Percentiles rank a stretch among this genome's conserved stretches.
These are phyloP conservation scores for Anagyrus pseudococci DNA, from an alignment of 2,888 invertebrate species.

Conservation along the genomic window DNA sequence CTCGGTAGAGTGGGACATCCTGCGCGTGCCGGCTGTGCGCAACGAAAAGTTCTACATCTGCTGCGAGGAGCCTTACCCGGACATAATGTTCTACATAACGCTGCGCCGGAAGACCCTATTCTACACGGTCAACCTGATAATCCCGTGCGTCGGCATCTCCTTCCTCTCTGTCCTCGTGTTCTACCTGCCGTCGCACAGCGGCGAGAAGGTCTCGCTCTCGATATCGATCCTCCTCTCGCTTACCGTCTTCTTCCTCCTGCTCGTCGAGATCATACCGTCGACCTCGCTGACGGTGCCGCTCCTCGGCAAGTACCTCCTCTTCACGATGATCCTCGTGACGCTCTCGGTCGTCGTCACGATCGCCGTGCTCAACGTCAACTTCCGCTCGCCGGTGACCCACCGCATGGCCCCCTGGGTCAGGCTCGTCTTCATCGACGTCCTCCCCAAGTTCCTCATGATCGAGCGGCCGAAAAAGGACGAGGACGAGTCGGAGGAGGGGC, in stretches of 20 bases:
- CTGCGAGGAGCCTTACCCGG: conserved; percentile 94
- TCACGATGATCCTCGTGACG: conserved; percentile 91
- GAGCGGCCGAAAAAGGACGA: conserved; percentile 85
- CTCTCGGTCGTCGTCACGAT: conserved; percentile 91
- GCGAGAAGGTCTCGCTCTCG: conserved; percentile 97
- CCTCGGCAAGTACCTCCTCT: conserved; percentile 88
- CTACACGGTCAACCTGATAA: conserved; percentile 95
- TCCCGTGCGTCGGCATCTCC: conserved; percentile 96
- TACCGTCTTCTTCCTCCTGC: conserved; percentile 93
- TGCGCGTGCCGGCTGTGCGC: conserved; percentile 88
- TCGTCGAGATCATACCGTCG: conserved; percentile 94
- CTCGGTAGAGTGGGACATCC: conserved; percentile 93
- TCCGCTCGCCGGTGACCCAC: conserved; percentile 90
- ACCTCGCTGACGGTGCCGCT: conserved; percentile 89
- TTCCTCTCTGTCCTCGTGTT: conserved; percentile 96
- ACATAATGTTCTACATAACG: conserved; percentile 99
- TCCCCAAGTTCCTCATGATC: conserved; percentile 87
- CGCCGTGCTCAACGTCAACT: conserved; percentile 90
- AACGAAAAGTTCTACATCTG: conserved; percentile 94
- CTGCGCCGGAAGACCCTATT: conserved; percentile 91
- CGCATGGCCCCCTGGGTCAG: conserved; percentile 92
- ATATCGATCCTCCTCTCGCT: conserved; percentile 92
- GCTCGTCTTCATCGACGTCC: conserved; percentile 82
- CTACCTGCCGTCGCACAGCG: conserved; percentile 96
- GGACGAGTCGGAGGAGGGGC: conserved; percentile 68